Evolutionary conservation across 2,113 vertebrate genomes (phyloP).

Genomic region (Lathamus discolor): DNA sequence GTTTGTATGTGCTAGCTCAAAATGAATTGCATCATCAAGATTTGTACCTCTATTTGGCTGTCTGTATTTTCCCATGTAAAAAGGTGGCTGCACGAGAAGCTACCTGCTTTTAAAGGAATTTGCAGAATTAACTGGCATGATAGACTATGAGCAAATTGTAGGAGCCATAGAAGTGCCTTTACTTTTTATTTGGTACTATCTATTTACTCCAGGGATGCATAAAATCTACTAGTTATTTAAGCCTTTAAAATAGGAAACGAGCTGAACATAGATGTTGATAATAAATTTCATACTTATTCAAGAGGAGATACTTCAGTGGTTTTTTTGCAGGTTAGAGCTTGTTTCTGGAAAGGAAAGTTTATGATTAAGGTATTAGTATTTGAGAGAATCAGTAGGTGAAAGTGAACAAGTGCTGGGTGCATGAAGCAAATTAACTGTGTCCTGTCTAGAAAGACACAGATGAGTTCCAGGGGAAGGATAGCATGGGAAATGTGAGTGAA

Average conservation of each 20-base stretch:
- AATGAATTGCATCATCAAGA: background rate
- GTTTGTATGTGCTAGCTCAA: background rate
- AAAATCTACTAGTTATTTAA: background rate
- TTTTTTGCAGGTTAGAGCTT: background rate
- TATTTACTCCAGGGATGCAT: background rate
- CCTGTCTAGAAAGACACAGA: background rate
- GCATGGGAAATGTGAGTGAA: background rate
- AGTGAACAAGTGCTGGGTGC: background rate
- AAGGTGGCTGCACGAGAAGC: background rate
- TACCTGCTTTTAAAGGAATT: background rate
- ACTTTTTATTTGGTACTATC: background rate
- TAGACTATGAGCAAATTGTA: background rate
- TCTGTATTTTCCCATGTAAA: background rate
- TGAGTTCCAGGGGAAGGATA: background rate
- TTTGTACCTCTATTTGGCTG: background rate
- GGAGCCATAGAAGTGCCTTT: background rate
- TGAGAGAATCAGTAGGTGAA: background rate
- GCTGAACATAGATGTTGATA: background rate
- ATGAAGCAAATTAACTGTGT: background rate
- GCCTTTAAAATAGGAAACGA: background rate
- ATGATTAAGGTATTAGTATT: background rate
- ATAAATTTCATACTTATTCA: background rate
- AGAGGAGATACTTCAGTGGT: background rate
- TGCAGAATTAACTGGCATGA: background rate
- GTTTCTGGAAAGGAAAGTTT: background rate